Base-by-base conservation (phyloP, 1,140 invertebrate genomes). In the Hylaeus anthracinus region DNA sequence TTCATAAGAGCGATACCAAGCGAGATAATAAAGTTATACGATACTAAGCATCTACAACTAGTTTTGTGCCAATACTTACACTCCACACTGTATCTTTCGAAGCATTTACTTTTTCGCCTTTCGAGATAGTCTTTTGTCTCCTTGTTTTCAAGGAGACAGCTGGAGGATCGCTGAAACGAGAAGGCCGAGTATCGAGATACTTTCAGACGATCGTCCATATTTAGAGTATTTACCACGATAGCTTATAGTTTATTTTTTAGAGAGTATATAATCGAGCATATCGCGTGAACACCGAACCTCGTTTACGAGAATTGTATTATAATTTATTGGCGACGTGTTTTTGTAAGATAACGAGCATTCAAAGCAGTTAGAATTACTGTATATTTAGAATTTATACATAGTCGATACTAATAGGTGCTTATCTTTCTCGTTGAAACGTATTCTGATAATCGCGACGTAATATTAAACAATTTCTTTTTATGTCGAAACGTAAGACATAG, bases 371-470 rank as follows among this genome's bases (percentile, higher is more conserved):
- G 15, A 73, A 51, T 85, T 67, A 72, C 53, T 86, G 84, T 86
- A 86, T 86, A 86, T 83, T 86, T 86, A 86, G 69, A 74, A 86
- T 86, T 86, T 86, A 72, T 79, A 86, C 55, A 86, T 86, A 85
- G 76, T 65, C 72, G 66, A 77, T 71, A 86, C 51, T 67, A 67
- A 86, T 86, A 86, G 84, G 84, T 86, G 85, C 84, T 86, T 82
- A 75, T 85, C 74, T 71, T 71, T 58, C 72, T 58, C 55, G 55
- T 81, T 81, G 66, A 86, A 82, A 65, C 51, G 51, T 75, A 78
- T 82, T 73, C 60, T 14, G 39, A 69, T 75, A 67, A 71, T 77
- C 60, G 53, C 65, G 70, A 66, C 51, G 5, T 75, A 71, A 48
- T 64, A 75, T 84, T 72, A 81, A 69, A 64, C 65, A 69, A 73